Conservation (phyloP, 2,113 vertebrate genomes). For the Gasterosteus nipponicus region DNA sequence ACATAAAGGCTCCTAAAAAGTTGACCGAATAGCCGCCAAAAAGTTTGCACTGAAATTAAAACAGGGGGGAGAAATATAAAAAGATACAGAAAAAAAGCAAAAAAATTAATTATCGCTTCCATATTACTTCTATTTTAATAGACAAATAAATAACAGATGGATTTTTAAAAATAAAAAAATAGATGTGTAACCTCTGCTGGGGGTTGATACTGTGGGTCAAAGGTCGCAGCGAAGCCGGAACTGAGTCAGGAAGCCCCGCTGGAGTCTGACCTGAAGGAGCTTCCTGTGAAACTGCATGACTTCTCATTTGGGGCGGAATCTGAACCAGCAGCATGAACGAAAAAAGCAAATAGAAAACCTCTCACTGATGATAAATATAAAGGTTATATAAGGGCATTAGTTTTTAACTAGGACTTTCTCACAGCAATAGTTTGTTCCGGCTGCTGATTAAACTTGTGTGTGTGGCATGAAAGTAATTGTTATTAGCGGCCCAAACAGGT, state of each 20-base stretch:
- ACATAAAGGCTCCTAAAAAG: slow-evolving; percentile 11
- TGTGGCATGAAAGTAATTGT: neutral
- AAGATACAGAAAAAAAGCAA: neutral
- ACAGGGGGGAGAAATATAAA: neutral
- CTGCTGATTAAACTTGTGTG: neutral
- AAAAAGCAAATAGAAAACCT: neutral
- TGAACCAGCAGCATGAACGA: neutral
- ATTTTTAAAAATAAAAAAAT: no score
- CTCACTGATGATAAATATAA: neutral
- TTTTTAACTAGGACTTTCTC: neutral
- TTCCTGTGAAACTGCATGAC: neutral
- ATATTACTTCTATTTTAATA: no score
- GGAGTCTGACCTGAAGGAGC: neutral
- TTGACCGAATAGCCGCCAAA: neutral
- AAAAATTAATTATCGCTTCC: no score
- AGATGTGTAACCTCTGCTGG: no score
- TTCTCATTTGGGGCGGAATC: neutral
- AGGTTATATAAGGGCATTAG: neutral
- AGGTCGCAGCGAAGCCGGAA: neutral
- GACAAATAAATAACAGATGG: no score
- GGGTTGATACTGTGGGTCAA: neutral
- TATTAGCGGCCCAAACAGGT: neutral
- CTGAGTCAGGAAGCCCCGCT: neutral
- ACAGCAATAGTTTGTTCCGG: neutral
- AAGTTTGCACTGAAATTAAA: neutral